Evolutionary conservation across 1,140 invertebrate species (phyloP), one percentile per base, ranked within the genome.

Genomic region (Plodia interpunctella): DNA sequence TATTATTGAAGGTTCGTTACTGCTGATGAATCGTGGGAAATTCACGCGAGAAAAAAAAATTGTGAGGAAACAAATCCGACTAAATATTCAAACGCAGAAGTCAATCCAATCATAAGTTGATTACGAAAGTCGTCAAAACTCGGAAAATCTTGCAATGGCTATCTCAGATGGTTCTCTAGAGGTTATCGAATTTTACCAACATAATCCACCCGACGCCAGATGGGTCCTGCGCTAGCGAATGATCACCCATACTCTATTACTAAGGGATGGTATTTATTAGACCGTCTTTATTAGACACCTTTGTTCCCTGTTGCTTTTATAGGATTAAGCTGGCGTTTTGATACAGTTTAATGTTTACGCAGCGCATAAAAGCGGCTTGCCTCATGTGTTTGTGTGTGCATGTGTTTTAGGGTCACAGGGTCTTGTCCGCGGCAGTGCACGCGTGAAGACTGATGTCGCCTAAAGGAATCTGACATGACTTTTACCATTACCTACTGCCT

Each of bases 111-210:
- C 38, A n/a, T 52, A 73, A 76, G 62, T 76, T 76, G 70, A 70
- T 72, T 68, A 69, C 65, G 59, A 32, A 66, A 73, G 59, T 69
- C 64, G 17, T 53, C 38, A 19, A 15, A 59, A 57, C 20, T 59
- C 49, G 15, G 4, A 55, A 60, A 79, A 77, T 60, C 76, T 72
- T 63, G 65, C 71, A 70, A 68, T 64, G 54, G 17, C 17, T n/a
- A 62, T 70, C 74, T 68, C 82, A 85, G 82, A 72, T 85, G 82
- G 66, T 63, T 51, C 51, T 72, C 63, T 58, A 66, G 67, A 76
- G 74, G 79, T 81, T 81, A 83, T 85, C 78, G 78, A 83, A 83
- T 85, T 85, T 72, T 65, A 72, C 69, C 71, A 73, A 78, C 72
- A 80, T 85, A 83, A 85, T 83, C 80, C 68, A 65, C 62, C 73